These are phyloP conservation scores for Pimephales promelas DNA, from an alignment of 2,113 vertebrate species.

Conservation along the genomic window DNA sequence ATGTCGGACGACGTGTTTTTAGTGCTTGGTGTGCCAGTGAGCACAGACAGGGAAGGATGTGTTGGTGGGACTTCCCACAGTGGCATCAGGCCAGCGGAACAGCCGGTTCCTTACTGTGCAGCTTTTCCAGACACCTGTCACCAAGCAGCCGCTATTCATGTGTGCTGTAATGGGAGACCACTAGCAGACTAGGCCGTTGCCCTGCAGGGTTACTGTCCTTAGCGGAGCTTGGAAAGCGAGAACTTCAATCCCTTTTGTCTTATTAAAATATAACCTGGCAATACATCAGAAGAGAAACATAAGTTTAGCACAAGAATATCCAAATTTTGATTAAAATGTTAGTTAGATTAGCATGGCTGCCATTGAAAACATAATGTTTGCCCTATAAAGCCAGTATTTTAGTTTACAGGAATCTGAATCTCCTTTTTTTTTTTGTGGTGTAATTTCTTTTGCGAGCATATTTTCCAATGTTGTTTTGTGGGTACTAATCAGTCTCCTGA, in stretches of 20 bases:
- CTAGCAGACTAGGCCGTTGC: background rate
- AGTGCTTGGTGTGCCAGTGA: background rate
- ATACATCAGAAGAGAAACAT: background rate
- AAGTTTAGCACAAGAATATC: background rate
- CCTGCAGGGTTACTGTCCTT: slow-evolving; percentile 19
- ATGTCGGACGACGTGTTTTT: background rate
- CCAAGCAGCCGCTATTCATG: slow-evolving; percentile 19
- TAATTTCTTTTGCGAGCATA: background rate
- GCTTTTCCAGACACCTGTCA: slow-evolving; percentile 37
- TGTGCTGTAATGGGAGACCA: slow-evolving; percentile 18
- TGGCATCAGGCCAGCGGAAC: slow-evolving; percentile 16
- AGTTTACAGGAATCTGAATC: background rate
- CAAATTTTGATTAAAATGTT: background rate
- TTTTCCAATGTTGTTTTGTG: background rate
- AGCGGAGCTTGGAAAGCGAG: background rate
- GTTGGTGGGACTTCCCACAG: slow-evolving; percentile 18
- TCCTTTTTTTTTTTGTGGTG: background rate
- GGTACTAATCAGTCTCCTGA: background rate
- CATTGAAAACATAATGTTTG: background rate
- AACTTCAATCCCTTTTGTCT: background rate
- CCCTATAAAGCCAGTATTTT: background rate
- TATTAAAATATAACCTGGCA: background rate
- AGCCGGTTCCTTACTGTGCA: slow-evolving; percentile 25
- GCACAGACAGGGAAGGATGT: background rate
- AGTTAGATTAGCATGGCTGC: background rate